Percentiles rank a stretch among this genome's conserved stretches.
Conservation (phyloP, 1,140 invertebrate species). For the Neodiprion pinetum region DNA sequence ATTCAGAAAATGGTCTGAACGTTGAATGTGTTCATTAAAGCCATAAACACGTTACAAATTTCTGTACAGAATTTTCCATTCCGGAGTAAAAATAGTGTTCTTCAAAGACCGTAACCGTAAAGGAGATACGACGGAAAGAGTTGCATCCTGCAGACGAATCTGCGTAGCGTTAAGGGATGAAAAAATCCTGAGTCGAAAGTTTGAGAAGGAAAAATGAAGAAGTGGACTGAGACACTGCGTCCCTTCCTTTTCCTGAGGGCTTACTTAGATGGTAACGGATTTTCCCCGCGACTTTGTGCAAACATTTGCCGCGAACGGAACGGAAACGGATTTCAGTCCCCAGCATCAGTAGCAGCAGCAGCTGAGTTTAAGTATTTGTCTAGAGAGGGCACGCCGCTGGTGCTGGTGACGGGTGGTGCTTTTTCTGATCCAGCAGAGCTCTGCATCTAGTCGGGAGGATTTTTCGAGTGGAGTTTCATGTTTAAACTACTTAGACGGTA, state of each 20-base stretch:
- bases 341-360: not conserved
- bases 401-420: not conserved
- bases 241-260: too few species aligned
- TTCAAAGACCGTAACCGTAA: not conserved
- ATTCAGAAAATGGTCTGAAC: too few species aligned
- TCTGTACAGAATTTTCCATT: too few species aligned
- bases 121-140: not conserved
- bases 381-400: not conserved
- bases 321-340: not conserved
- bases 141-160: not conserved
- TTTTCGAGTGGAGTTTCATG: slow-evolving; percentile 7
- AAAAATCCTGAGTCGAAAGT: not conserved
- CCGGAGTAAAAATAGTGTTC: not conserved
- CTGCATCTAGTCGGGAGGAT: not conserved
- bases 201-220: not conserved
- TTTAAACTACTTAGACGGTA: not conserved
- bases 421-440: too few species aligned
- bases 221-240: not conserved
- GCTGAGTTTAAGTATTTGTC: not conserved
- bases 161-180: not conserved
- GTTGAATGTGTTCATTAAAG: too few species aligned
- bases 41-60: too few species aligned
- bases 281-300: not conserved
- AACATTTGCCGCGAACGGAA: not conserved
- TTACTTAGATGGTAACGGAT: not conserved